Base-by-base conservation (phyloP, 2,888 invertebrate species). In the Drosophila affinis region DNA sequence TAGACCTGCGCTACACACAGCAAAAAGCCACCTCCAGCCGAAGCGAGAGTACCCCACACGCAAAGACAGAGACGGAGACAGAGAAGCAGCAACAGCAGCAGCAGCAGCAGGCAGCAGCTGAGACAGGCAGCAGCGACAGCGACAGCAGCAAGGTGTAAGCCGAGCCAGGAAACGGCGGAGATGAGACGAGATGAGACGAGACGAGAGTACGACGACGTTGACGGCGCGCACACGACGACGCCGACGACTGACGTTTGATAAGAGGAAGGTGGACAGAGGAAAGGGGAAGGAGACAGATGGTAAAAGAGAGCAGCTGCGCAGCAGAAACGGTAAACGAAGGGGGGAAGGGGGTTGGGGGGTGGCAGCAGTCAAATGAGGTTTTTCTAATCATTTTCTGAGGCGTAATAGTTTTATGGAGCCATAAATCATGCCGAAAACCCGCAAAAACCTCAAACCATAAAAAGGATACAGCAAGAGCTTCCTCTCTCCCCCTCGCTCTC, bases 101-200 rank as follows among this genome's bases (percentile, higher is more conserved):
- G 21, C 62, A 56, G 70, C 49, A 64, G 69, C 55, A 75, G 76
- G 80, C 62, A 54, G 45, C 58, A 34, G 70, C 55, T 29, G 29
- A 29, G 29, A 29, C 29, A 75, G 76, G 80, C 62, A 54, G 77
- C 52, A 67, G 65, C 61, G 48, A 65, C 48, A 56, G 58, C 59
- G 52, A 58, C 46, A 72, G 68, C 67, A 76, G 74, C 75, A 87
- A 84, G 87, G 87, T 84, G 84, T 78, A 59, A 71, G 81, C 79
- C 81, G 87, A 83, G 74, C 64, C 57, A 70, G 46, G 34, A 64
- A 60, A 29, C 14, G 44, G 45, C 49, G 64, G 76, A 59, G 69
- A 82, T 47, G 62, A 60, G 64, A 70, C 63, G 68, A 55, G 67
- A 74, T 57, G 61, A 70, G 47, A 59, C 57, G 67, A 61, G 60